phyloP scores from a whole-genome alignment of 2,797 vertebrate species.

The Hippoglossus hippoglossus region DNA sequence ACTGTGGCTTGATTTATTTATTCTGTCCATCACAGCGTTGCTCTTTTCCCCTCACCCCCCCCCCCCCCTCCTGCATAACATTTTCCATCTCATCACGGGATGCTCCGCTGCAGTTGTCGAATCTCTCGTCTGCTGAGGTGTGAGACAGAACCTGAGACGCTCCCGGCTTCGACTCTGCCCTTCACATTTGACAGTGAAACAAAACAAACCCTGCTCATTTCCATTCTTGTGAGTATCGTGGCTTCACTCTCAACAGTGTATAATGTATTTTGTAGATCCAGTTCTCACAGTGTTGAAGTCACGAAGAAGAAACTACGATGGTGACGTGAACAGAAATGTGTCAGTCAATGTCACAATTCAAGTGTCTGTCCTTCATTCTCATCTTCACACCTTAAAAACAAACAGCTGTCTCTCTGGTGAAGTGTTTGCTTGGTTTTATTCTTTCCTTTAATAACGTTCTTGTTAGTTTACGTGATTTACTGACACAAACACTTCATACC shows the following conservation, averaged over 20 bases:
- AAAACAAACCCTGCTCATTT: neutral
- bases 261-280: too few relatives aligned
- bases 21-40: slow-evolving; percentile 46
- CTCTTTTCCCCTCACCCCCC: slow-evolving; percentile 20
- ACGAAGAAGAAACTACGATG: too few relatives aligned
- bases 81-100: slow-evolving; percentile 44
- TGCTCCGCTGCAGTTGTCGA: slow-evolving; percentile 21
- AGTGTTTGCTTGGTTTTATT: neutral
- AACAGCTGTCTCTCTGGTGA: too few relatives aligned
- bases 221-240: too few relatives aligned
- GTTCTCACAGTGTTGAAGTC: too few relatives aligned
- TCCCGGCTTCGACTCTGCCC: neutral
- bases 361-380: too few relatives aligned
- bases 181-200: slow-evolving; percentile 22
- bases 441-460: too few relatives aligned
- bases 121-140: slow-evolving; percentile 30
- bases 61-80: slow-evolving; percentile 35
- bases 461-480: neutral
- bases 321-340: too few relatives aligned
- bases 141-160: slow-evolving; percentile 19
- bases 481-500: neutral
- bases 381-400: too few relatives aligned
- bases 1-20: slow-evolving; percentile 45
- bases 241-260: too few relatives aligned
- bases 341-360: too few relatives aligned